Conservation (phyloP, 30 jellyfish, hydroid and myxozoan genomes). For the Rhopilema esculentum region DNA sequence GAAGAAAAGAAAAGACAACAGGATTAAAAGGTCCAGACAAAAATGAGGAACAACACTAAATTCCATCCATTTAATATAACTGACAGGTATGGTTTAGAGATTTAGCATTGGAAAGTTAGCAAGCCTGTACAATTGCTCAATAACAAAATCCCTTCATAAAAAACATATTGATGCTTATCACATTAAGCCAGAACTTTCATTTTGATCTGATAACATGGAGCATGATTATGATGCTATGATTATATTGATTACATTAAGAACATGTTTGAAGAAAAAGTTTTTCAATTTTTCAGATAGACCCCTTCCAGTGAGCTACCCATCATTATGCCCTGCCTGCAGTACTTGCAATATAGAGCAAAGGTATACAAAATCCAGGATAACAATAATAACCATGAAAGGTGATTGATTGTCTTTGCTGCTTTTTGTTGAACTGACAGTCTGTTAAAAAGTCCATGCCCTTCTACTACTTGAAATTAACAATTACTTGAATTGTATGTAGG, state of each 20-base stretch:
- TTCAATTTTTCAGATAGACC: conserved; percentile 28
- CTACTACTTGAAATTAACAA: neutral
- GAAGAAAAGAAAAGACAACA: neutral
- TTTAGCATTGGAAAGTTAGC: neutral
- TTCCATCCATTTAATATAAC: neutral
- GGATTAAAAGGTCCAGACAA: neutral
- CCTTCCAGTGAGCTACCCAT: conserved; percentile 3
- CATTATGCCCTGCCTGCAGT: conserved; percentile 10
- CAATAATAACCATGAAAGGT: conserved; percentile 27
- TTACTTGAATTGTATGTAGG: neutral
- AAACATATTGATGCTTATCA: neutral
- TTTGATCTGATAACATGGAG: too few relatives aligned
- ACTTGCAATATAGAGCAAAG: neutral
- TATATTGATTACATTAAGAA: neutral
- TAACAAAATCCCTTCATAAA: neutral
- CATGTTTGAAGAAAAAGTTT: neutral
- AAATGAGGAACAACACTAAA: neutral
- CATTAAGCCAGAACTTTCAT: too few relatives aligned
- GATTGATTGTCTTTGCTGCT: neutral
- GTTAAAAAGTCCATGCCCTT: neutral
- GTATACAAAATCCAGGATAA: neutral
- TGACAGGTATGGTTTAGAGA: neutral
- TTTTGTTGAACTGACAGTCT: neutral
- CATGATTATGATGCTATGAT: too few relatives aligned
- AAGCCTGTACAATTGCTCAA: neutral